Evolutionary conservation across 2,888 invertebrate species (phyloP), one percentile per base, ranked within the genome.

Genomic region (Meiosimyza decipiens): DNA sequence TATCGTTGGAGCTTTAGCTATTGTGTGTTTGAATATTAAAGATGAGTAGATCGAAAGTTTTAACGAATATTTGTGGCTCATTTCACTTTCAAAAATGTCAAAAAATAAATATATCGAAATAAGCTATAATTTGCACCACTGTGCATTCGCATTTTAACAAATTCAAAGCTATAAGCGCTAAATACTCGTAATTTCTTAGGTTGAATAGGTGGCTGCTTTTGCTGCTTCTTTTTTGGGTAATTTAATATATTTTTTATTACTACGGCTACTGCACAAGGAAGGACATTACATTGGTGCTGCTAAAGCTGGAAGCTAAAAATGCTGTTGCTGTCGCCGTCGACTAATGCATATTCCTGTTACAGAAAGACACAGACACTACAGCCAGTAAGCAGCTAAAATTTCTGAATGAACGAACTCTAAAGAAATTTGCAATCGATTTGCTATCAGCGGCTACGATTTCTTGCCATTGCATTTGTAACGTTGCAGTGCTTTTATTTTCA

Each of bases 381-480:
- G 33, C 33, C 15, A 68, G 22, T 18, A 66, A 54, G 68, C 22
- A 18, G 68, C 59, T 68, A 57, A 64, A 51, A 52, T 64, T 64
- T 51, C 13, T 51, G 15, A 64, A 51, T 64, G 64, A n/a, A n/a
- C 33, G 64, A n/a, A n/a, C 33, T 62, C 40, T 47, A 62, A 67
- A 49, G 18, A 67, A 67, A 67, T 67, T 47, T 55, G 47, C 67
- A 67, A 57, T 67, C 57, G 67, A 67, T 57, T 57, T 67, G 67
- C 57, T 57, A 57, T 57, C 67, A 67, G 22, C 67, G 49, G 49
- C 68, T 57, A 68, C 59, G 49, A 49, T 49, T 68, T 49, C 28
- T 22, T 28, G n/a, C 22, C 57, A 57, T 57, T 18, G 5, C 28
- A 13, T 12, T 57, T n/a, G 57, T 28, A 28, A 12, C 18, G 22